Evolutionary conservation across 2,888 invertebrate genomes (phyloP), one percentile per base, ranked within the genome.

Genomic region (Eustalomyia histrio): DNA sequence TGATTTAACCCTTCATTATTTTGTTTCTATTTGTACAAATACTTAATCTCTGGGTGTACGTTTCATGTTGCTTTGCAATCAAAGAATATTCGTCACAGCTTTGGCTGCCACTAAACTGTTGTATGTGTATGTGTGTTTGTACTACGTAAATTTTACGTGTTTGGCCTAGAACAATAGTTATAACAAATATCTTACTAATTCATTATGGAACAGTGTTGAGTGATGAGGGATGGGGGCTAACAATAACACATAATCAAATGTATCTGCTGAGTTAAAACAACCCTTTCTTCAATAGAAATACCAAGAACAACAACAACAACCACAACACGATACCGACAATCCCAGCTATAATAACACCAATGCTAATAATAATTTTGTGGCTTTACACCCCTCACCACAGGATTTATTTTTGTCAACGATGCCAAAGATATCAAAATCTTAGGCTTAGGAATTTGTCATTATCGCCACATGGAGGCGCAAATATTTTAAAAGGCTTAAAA

Each of bases 361-460:
- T 60, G 82, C 78, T 72, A 82, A 78, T 84, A 83, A 83, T 84
- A 81, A 83, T 84, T 81, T 74, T 83, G 83, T 82, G 83, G 83
- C 82, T 84, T 84, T 83, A 50, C 76, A 84, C 82, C 80, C 80
- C 43, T 61, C 76, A 64, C 83, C 79, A 55, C 82, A 76, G 79
- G 81, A 79, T 69, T 72, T 58, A 16, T 76, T 78, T 50, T n/a
- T 47, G 57, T 24, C 14, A 39, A 39, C 16, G 35, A 67, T 67
- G 35, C 55, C 29, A 67, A 47, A 14, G 55, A 43, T 58, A 61
- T 50, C 63, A 73, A 79, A 75, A 79, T 43, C 75, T 47, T 47
- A n/a, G 67, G 58, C 50, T 55, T 75, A 35, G 50, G 60, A 60
- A 24, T 58, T 72, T 72, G 55, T 83, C 81, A 83, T 83, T 83